Conservation (phyloP, 1,140 invertebrate genomes). For the Phymorhynchus buccinoides region DNA sequence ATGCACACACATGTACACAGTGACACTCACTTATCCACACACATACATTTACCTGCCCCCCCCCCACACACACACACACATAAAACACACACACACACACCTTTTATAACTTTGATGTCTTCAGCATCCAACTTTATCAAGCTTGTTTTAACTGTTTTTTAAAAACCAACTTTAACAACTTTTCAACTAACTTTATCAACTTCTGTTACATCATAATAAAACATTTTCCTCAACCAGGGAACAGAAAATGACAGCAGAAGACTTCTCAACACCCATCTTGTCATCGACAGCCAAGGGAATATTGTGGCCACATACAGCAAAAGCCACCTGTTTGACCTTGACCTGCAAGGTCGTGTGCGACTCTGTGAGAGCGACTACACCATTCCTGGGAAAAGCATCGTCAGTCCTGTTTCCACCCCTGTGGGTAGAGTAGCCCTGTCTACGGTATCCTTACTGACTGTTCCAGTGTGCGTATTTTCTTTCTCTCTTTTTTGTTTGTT, state of each 20-base stretch:
- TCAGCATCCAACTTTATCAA: too few relatives aligned
- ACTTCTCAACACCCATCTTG: conserved; percentile 88
- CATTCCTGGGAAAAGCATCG: conserved; percentile 76
- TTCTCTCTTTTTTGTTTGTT: not conserved
- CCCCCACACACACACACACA: too few relatives aligned
- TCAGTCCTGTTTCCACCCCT: conserved; percentile 83
- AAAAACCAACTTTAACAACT: too few relatives aligned
- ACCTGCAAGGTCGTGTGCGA: conserved; percentile 83
- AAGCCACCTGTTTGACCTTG: conserved; percentile 93
- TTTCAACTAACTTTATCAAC: too few relatives aligned
- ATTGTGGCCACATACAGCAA: conserved; percentile 88
- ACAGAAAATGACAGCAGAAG: conserved; percentile 54
- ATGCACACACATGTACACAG: too few relatives aligned
- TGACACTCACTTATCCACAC: too few relatives aligned
- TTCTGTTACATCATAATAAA: too few relatives aligned
- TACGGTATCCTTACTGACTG: conserved; percentile 71
- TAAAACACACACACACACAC: too few relatives aligned
- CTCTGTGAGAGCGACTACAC: conserved; percentile 89
- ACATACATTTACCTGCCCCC: too few relatives aligned
- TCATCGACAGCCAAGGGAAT: conserved; percentile 87
- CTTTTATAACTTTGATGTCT: too few relatives aligned
- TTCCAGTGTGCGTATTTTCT: not conserved
- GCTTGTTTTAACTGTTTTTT: too few relatives aligned
- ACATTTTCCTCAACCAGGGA: conserved; percentile 40
- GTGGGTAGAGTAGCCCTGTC: conserved; percentile 83